These are phyloP conservation scores for Drosophila cardini DNA, from an alignment of 1,140 invertebrate genomes.

Conservation along the genomic window DNA sequence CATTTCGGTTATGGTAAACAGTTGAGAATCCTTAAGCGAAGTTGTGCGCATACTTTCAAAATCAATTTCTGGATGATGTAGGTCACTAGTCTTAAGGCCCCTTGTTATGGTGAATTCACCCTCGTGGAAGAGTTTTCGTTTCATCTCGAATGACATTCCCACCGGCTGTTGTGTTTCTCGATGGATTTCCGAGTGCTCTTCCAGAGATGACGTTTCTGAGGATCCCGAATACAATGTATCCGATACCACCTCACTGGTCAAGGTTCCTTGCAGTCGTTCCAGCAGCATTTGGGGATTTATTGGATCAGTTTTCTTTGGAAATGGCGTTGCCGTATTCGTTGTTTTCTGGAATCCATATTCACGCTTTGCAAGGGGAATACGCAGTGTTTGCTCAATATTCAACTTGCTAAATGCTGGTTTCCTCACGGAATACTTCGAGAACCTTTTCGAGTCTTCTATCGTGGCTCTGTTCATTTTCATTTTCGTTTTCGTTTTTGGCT, in stretches of 20 bases:
- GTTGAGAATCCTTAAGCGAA: background rate
- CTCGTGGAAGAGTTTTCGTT: conserved; percentile 50
- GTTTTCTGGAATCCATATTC: conserved; percentile 47
- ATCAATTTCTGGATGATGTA: conserved; percentile 3
- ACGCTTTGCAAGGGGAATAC: background rate
- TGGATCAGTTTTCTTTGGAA: conserved; percentile 6
- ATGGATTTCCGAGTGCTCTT: background rate
- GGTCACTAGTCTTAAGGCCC: conserved; percentile 37
- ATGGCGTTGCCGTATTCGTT: background rate
- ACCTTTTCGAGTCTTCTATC: background rate
- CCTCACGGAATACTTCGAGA: background rate
- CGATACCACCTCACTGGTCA: background rate
- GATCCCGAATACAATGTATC: background rate
- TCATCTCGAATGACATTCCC: conserved; percentile 36
- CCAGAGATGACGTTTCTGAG: background rate
- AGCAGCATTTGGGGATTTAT: background rate
- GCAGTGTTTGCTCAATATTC: conserved; percentile 8
- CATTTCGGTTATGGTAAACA: conserved; percentile 11
- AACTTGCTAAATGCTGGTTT: background rate
- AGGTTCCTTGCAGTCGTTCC: background rate
- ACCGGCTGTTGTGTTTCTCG: too few species aligned
- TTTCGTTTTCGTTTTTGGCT: background rate
- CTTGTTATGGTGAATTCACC: conserved; percentile 58
- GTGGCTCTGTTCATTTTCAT: background rate
- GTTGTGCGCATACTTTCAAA: background rate